Percentiles rank a stretch among this genome's conserved stretches.
Evolutionary conservation across 2,113 vertebrate species (phyloP).

Genomic region (Zosterops borbonicus): DNA sequence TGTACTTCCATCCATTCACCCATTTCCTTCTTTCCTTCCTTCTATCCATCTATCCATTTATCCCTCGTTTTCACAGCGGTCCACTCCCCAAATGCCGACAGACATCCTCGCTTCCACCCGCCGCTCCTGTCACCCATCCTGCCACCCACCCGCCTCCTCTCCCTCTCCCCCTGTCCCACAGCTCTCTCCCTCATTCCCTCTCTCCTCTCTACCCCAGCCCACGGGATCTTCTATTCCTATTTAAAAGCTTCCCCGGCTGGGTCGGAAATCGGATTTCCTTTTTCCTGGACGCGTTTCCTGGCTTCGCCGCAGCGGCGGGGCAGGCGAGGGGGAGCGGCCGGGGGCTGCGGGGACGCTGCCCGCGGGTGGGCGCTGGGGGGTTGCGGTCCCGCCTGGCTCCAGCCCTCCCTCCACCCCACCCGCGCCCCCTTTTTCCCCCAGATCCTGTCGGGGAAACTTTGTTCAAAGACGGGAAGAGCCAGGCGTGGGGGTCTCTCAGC

Average conservation of each 20-base stretch:
- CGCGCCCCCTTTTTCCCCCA: neutral
- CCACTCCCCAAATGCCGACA: neutral
- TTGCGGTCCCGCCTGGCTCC: neutral
- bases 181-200: neutral
- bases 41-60: neutral
- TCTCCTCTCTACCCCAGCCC: neutral
- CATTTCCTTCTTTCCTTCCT: neutral
- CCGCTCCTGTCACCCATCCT: neutral
- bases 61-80: neutral
- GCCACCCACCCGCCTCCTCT: neutral
- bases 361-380: neutral
- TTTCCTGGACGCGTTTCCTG: slow-evolving; percentile 99
- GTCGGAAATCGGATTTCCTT: slow-evolving; percentile 99
- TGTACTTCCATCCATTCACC: neutral
- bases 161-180: neutral
- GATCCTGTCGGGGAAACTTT: slow-evolving; percentile 89
- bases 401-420: neutral
- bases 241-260: slow-evolving; percentile 72
- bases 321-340: slow-evolving; percentile 48
- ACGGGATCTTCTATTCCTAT: slow-evolving; percentile 59
- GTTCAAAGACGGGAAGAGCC: slow-evolving; percentile 91
- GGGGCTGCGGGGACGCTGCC: slow-evolving; percentile 23
- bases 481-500: slow-evolving; percentile 89
- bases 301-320: slow-evolving; percentile 65
- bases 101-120: neutral